Percentiles rank a stretch among this genome's conserved stretches.
phyloP scores from a whole-genome alignment of 2,888 invertebrate species.

The Halictus quadricinctus region DNA sequence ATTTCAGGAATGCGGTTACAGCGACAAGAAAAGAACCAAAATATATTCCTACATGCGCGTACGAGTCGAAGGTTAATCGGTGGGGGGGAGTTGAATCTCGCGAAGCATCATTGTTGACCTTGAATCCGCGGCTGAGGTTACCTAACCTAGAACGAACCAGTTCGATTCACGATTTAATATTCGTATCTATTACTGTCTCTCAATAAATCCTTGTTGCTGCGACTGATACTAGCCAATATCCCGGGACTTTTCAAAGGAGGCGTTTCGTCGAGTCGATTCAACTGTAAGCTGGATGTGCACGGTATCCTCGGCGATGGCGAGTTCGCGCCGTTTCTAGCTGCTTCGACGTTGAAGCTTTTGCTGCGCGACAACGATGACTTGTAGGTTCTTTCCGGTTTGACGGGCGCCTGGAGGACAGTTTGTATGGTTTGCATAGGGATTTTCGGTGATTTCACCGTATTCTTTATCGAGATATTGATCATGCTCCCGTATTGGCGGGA shows the following conservation, averaged over 20 bases:
- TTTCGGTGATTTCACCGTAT: conserved; percentile 79
- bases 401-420: conserved; percentile 77
- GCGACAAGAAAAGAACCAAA: neutral
- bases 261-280: conserved; percentile 88
- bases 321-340: conserved; percentile 81
- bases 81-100: neutral
- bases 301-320: conserved; percentile 82
- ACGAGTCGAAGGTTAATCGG: neutral
- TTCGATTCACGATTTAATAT: conserved; percentile 38
- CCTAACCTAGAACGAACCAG: neutral
- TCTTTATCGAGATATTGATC: conserved; percentile 87
- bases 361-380: conserved; percentile 88
- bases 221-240: conserved; percentile 92
- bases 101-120: neutral
- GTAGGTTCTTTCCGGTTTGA: conserved; percentile 88
- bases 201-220: conserved; percentile 91
- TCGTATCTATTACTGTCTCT: conserved; percentile 83
- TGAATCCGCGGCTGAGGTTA: neutral
- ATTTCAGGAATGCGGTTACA: neutral
- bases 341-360: conserved; percentile 93
- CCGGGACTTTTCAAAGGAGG: conserved; percentile 92
- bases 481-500: conserved; percentile 77
- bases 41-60: neutral
- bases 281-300: conserved; percentile 91
- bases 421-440: conserved; percentile 59